Evolutionary conservation across 2,888 invertebrate species (phyloP), one percentile per base, ranked within the genome.

Genomic region (Watsonalla cultraria): DNA sequence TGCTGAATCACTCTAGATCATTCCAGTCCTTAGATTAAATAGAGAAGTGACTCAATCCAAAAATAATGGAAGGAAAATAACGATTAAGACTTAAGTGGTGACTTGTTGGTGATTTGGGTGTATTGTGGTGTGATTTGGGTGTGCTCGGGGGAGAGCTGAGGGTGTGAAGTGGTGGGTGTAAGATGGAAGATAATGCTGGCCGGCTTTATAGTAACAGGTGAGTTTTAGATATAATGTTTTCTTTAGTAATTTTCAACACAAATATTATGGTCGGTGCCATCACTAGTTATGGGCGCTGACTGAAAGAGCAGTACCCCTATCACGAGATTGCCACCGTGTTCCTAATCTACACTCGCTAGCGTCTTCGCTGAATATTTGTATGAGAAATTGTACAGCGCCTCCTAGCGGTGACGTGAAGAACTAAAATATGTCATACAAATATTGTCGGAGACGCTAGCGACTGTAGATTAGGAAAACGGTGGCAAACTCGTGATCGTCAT

Each of bases 131-230:
- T 52, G 57, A 56, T 64, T 66, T 66, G 68, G 54, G 55, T 62
- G 59, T 66, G 66, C 58, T 72, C 65, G 70, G 65, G 56, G 55
- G 57, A 54, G 60, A 59, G 56, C 70, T 69, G 68, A 64, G 59
- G 58, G 53, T 57, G 70, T 62, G 71, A 70, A 61, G 76, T 61
- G 72, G 60, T 42, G 64, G 82, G 74, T 73, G 80, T 84, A 89
- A 89, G 82, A 90, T 90, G 88, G 88, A 88, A 84, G 83, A 86
- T 75, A 84, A 89, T 84, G 86, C 78, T 82, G 80, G 75, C 70
- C 74, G 78, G 75, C 77, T 74, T 70, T 74, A 65, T 68, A 79
- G 76, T 74, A 86, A 80, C 82, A 90, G 91, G 91, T 91, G 59
- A 84, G 84, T 70, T 54, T 13, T 13, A 51, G 46, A 24, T 34